Evolutionary conservation across 2,113 vertebrate species (phyloP).

Genomic region (Cairina moschata): DNA sequence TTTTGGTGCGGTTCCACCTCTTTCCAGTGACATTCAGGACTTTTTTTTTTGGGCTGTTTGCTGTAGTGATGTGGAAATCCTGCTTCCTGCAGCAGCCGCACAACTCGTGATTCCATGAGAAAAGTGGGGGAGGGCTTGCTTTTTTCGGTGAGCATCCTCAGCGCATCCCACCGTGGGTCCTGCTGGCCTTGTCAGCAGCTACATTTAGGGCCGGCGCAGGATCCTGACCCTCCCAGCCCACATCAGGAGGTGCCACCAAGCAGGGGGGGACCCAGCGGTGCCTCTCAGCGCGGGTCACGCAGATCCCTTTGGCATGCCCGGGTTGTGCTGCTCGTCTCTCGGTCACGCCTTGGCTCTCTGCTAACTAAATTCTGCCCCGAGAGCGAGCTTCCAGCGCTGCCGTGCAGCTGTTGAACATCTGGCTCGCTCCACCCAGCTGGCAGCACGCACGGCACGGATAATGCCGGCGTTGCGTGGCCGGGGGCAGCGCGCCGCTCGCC

Average conservation of each 20-base stretch:
- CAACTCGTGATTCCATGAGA: constrained; percentile 53
- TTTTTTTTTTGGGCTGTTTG: constrained; percentile 34
- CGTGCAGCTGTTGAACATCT: constrained; percentile 50
- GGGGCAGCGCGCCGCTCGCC: rapidly evolving
- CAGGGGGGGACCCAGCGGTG: neutral
- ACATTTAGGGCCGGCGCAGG: rapidly evolving
- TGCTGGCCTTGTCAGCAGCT: neutral
- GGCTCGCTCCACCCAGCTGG: neutral
- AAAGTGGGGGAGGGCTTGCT: constrained; percentile 49
- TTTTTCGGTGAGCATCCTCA: constrained; percentile 5
- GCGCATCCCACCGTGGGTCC: neutral
- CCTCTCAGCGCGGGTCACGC: neutral
- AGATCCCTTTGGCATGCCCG: neutral
- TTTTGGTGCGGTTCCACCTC: constrained; percentile 28
- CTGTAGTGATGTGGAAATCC: constrained; percentile 36
- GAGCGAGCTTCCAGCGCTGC: neutral
- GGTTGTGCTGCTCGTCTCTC: neutral
- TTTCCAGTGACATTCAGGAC: constrained; percentile 48
- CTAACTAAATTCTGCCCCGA: neutral
- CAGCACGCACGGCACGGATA: neutral
- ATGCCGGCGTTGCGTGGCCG: rapidly evolving
- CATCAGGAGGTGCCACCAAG: rapidly evolving
- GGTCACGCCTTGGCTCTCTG: neutral
- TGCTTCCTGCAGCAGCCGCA: constrained; percentile 10
- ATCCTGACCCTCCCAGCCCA: rapidly evolving